Percentiles rank a stretch among this genome's conserved stretches.
Conservation (phyloP, 2,888 invertebrate genomes). For the Allacma fusca region DNA sequence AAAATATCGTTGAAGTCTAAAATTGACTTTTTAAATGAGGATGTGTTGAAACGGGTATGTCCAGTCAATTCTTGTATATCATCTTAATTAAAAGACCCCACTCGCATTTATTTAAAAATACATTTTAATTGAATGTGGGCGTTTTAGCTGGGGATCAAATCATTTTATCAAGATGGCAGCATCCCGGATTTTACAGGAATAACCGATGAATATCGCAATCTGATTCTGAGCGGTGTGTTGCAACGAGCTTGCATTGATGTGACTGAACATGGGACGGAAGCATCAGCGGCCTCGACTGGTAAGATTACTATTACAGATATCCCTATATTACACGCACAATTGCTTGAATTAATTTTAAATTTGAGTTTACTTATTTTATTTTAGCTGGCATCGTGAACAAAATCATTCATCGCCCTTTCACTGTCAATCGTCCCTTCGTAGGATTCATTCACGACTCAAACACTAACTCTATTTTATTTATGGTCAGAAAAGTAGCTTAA, state of each 20-base stretch:
- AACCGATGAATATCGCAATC: not conserved
- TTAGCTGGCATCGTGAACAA: constrained; percentile 8
- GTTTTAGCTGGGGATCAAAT: constrained; percentile 16
- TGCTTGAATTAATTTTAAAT: too few species aligned
- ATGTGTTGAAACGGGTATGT: constrained; percentile 23
- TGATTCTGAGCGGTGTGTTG: not conserved
- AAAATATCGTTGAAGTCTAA: constrained; percentile 24
- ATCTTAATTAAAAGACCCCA: too few species aligned
- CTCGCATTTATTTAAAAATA: too few species aligned
- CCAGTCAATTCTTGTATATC: too few species aligned
- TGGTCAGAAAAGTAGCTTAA: constrained; percentile 29
- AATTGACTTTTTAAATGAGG: constrained; percentile 26
- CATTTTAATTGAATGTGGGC: not conserved
- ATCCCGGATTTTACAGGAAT: not conserved
- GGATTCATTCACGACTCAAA: constrained; percentile 14
- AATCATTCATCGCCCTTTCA: not conserved
- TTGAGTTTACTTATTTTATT: too few species aligned
- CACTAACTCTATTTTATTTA: constrained; percentile 29
- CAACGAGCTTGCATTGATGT: not conserved
- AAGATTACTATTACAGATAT: too few species aligned
- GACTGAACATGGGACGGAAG: constrained; percentile 22
- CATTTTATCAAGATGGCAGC: not conserved
- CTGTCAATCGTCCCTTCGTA: constrained; percentile 31
- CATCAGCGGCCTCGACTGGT: constrained; percentile 3
- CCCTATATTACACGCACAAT: too few species aligned